A percentile compares a stretch with the other conserved stretches of the same genome.
Evolutionary conservation across 2,797 vertebrate genomes (phyloP).

Genomic region (Labroides dimidiatus): DNA sequence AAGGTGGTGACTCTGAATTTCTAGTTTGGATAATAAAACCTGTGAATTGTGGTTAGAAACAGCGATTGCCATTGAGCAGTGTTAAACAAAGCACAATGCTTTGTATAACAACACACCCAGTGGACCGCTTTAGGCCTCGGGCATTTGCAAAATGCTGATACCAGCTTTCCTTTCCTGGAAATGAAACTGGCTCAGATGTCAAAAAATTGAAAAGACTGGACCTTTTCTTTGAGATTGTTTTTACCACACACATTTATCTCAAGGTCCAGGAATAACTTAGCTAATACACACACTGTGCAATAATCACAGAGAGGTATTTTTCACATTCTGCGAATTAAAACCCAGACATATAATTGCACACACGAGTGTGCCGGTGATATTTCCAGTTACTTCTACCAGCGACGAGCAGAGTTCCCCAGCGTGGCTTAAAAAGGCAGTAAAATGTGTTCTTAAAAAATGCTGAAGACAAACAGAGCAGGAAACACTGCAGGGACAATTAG

Average conservation of each 20-base stretch:
- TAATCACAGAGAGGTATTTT: background rate
- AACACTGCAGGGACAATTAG: slow-evolving; percentile 10
- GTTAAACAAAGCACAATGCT: too few species aligned
- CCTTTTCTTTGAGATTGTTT: too few species aligned
- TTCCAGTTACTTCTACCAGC: background rate
- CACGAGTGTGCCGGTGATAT: background rate
- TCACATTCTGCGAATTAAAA: background rate
- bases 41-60: too few species aligned
- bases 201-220: too few species aligned
- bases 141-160: too few species aligned
- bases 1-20: too few species aligned
- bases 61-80: too few species aligned
- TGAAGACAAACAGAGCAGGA: slow-evolving; percentile 2
- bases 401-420: background rate
- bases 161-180: too few species aligned
- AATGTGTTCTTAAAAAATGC: background rate
- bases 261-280: background rate
- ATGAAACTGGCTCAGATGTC: too few species aligned
- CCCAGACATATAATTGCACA: background rate
- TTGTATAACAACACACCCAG: too few species aligned
- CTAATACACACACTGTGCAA: background rate
- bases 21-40: too few species aligned
- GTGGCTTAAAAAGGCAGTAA: background rate
- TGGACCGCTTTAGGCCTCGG: too few species aligned
- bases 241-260: background rate